These are phyloP conservation scores for Xiphorhynchus elegans DNA, from an alignment of 2,113 vertebrate species.

Conservation along the genomic window DNA sequence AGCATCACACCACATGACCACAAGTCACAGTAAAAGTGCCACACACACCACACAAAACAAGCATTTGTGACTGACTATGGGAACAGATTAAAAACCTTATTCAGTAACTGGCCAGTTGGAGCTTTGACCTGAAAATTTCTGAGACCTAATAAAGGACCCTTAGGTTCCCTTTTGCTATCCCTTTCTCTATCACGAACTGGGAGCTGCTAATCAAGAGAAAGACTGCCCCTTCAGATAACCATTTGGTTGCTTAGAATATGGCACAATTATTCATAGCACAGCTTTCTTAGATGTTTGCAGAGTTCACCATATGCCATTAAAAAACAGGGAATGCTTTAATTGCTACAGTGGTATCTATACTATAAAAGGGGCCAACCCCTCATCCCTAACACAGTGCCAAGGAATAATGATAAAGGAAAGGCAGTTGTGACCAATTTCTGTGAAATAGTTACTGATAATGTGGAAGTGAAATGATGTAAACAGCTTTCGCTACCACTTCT, in stretches of 20 bases:
- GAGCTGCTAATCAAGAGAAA: background rate
- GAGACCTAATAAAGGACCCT: background rate
- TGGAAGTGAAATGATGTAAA: background rate
- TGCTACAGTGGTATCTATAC: background rate
- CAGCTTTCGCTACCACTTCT: background rate
- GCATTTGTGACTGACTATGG: background rate
- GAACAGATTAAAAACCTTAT: background rate
- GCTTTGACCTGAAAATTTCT: background rate
- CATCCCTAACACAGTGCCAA: background rate
- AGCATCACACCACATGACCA: background rate
- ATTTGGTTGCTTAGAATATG: background rate
- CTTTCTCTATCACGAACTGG: background rate
- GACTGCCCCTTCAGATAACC: background rate
- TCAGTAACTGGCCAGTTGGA: background rate
- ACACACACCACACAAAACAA: background rate
- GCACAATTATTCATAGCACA: background rate
- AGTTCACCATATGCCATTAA: background rate
- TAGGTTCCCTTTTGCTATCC: background rate
- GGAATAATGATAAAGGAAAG: background rate
- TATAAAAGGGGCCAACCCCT: background rate
- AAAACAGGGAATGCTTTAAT: background rate
- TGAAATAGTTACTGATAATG: background rate
- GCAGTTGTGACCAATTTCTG: background rate
- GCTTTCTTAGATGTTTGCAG: background rate
- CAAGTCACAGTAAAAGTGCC: background rate